Conservation (phyloP, 2,113 vertebrate genomes). For the Rhegmatorhina hoffmannsi region DNA sequence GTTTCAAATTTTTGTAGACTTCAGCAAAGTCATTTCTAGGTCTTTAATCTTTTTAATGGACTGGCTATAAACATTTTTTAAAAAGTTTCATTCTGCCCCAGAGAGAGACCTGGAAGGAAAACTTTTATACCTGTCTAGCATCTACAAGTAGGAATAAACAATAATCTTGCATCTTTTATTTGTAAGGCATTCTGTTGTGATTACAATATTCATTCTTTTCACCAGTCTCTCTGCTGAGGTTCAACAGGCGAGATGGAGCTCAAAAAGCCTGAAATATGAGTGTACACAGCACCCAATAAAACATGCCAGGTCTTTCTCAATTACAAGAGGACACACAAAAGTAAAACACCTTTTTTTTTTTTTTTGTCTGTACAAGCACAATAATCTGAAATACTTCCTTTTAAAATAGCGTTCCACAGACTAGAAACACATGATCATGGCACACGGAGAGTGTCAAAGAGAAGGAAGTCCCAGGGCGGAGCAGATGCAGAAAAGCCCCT, state of each 20-base stretch:
- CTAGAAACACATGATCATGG: rapidly evolving
- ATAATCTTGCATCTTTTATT: neutral
- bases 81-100: neutral
- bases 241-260: neutral
- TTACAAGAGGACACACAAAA: neutral
- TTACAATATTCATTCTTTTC: neutral
- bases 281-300: neutral
- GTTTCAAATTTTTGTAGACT: constrained; percentile 3
- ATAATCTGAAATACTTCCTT: neutral
- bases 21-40: neutral
- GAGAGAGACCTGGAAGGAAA: neutral
- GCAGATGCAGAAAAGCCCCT: neutral
- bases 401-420: neutral
- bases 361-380: neutral
- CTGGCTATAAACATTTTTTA: neutral
- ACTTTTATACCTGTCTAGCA: neutral
- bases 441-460: rapidly evolving
- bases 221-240: neutral
- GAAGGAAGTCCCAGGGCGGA: neutral
- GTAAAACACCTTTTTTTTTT: neutral
- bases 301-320: neutral
- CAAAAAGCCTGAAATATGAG: neutral
- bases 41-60: constrained; percentile 25
- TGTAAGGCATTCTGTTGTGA: neutral
- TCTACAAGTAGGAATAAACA: neutral